Conservation (phyloP, 2,888 invertebrate species). For the Dorcus hopei region DNA sequence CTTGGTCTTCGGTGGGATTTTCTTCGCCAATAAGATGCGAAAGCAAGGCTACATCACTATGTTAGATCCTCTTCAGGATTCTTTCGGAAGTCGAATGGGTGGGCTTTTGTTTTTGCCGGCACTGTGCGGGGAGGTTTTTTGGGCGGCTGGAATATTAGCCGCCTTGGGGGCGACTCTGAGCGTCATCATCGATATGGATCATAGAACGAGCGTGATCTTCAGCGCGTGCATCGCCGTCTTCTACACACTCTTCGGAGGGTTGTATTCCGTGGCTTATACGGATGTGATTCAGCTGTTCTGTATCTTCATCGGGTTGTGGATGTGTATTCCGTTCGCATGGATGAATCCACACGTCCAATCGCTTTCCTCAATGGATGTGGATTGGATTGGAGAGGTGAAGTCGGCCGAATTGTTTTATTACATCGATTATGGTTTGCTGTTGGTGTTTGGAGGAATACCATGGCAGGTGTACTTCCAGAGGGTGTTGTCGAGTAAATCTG, state of each 20-base stretch:
- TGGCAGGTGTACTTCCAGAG: constrained; percentile 99
- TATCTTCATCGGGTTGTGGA: constrained; percentile 96
- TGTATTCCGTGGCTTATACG: constrained; percentile 98
- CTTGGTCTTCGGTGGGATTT: constrained; percentile 91
- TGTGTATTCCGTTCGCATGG: constrained; percentile 97
- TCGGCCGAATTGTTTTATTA: constrained; percentile 76
- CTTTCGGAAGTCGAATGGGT: constrained; percentile 96
- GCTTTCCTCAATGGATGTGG: constrained; percentile 76
- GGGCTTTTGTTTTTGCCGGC: constrained; percentile 95
- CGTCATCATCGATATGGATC: constrained; percentile 96
- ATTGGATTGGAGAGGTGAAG: constrained; percentile 84
- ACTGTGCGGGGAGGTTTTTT: constrained; percentile 96
- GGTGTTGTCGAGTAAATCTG: constrained; percentile 93
- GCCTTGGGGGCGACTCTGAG: constrained; percentile 94
- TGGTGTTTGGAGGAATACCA: constrained; percentile 94
- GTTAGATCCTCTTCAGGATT: constrained; percentile 96
- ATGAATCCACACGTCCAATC: constrained; percentile 80
- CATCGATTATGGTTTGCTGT: constrained; percentile 81
- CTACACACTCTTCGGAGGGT: constrained; percentile 96
- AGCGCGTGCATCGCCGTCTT: constrained; percentile 95
- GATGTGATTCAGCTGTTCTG: constrained; percentile 98
- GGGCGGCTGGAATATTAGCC: constrained; percentile 97
- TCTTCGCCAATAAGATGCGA: constrained; percentile 98
- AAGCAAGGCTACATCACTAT: constrained; percentile 97
- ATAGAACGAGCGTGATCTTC: constrained; percentile 87